Percentiles rank a stretch among this genome's conserved stretches.
Conservation (phyloP, 2,888 invertebrate genomes). For the Stenoptilia bipunctidactyla region DNA sequence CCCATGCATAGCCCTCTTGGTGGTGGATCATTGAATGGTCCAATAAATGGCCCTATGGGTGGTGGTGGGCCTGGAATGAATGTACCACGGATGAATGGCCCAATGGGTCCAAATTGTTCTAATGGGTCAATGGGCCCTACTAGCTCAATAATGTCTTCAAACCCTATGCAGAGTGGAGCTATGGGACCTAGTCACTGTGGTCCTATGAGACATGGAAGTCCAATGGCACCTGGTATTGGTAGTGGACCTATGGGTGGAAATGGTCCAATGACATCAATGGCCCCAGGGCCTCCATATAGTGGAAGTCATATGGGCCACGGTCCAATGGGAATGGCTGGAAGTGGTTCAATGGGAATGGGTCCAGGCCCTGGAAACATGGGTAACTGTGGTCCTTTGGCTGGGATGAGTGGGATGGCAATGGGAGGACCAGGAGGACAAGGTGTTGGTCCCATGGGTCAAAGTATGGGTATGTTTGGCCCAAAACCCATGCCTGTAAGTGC, state of each 20-base stretch:
- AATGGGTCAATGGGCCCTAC: conserved; percentile 70
- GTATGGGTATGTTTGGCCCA: conserved; percentile 78
- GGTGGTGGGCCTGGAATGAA: conserved; percentile 73
- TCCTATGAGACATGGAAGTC: conserved; percentile 66
- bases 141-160: conserved; percentile 69
- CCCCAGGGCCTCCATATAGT: conserved; percentile 60
- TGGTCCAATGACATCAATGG: conserved; percentile 63
- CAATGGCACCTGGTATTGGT: conserved; percentile 69
- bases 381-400: conserved; percentile 59
- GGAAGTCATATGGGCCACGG: conserved; percentile 65
- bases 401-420: conserved; percentile 68
- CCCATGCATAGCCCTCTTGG: conserved; percentile 81
- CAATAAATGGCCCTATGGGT: conserved; percentile 70
- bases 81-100: conserved; percentile 68
- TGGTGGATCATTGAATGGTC: conserved; percentile 67
- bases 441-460: conserved; percentile 71
- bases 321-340: conserved; percentile 63
- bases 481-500: conserved; percentile 94
- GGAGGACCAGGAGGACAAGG: conserved; percentile 65
- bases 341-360: conserved; percentile 60
- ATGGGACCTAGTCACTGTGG: conserved; percentile 68
- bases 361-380: conserved; percentile 64
- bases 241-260: conserved; percentile 71
- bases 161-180: conserved; percentile 61
- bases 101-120: conserved; percentile 67